Base-by-base conservation (phyloP, 2,113 vertebrate genomes). In the Neogobius melanostomus region DNA sequence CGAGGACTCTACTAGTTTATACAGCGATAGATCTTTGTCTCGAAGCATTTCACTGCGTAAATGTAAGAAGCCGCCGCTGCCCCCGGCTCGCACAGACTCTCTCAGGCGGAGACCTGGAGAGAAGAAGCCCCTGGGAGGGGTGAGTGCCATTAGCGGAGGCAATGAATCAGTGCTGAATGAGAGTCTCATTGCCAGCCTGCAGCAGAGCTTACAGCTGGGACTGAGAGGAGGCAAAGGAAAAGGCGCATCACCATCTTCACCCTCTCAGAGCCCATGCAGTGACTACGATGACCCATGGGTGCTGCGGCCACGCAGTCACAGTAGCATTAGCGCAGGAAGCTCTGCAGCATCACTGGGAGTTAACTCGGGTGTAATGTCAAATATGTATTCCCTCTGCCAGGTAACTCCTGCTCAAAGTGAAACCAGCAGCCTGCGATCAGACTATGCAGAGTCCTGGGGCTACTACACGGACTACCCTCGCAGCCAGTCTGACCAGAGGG, bases 231-330 rank as follows among this genome's bases (percentile, higher is more conserved):
- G 81, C 21, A 93, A 93, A 51, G 91, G 91, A 61, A 94, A 92
- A 79, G 94, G 93, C 0, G 77, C 93, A 14, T 93, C 93, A 11
- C 93, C 94, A 12, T 95, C 95, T 0, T 96, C 96, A 0, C 94
- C 95, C n/a, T 96, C 96, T 6, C 95, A 96, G 72, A 96, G 97
- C 76, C 95, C 96, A 28, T 94, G 94, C 91, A 98, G 97, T 4
- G 97, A 99, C 88, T 95, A 95, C 0, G 97, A 98, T 10, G 97
- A 98, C 84, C 95, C 96, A 3, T 99, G 97, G 96, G 90, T 95
- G 77, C 77, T 96, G 5, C 93, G 97, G 0, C 94, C 95, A 0
- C 94, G 96, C 74, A 98, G 97, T 86, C 98, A 97, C 69, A 99
- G 98, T 74, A 97, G 95, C 0, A 85, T 95, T 67, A 98, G 97